A percentile compares a stretch with the other conserved stretches of the same genome.
Evolutionary conservation across 1,140 invertebrate genomes (phyloP).

Genomic region (Octopus sinensis): DNA sequence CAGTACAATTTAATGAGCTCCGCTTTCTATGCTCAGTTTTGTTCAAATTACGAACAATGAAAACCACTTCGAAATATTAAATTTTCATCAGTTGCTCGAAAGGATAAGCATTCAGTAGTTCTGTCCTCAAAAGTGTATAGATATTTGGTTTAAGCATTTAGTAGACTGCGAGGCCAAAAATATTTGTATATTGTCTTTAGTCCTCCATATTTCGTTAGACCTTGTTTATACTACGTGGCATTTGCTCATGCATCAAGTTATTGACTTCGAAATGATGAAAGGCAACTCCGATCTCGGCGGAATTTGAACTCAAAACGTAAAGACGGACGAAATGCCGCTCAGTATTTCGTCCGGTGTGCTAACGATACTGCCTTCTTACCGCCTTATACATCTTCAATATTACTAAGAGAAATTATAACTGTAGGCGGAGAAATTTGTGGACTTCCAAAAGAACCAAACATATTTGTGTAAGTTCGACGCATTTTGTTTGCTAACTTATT

Average conservation of each 20-base stretch:
- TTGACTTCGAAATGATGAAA: background rate
- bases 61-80: background rate
- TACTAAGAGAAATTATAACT: background rate
- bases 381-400: background rate
- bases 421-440: background rate
- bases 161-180: background rate
- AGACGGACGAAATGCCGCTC: too few relatives aligned
- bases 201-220: background rate
- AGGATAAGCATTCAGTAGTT: background rate
- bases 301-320: too few relatives aligned
- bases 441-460: background rate
- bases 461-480: background rate
- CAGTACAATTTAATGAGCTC: slow-evolving; percentile 4
- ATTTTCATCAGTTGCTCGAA: background rate
- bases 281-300: too few relatives aligned
- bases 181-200: background rate
- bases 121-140: background rate
- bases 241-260: background rate
- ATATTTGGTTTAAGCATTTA: background rate
- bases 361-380: too few relatives aligned
- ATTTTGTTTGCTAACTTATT: background rate
- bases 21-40: background rate
- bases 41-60: background rate
- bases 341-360: too few relatives aligned
- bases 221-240: background rate